Evolutionary conservation across 2,888 invertebrate genomes (phyloP).

Genomic region (Cephalotes varians): DNA sequence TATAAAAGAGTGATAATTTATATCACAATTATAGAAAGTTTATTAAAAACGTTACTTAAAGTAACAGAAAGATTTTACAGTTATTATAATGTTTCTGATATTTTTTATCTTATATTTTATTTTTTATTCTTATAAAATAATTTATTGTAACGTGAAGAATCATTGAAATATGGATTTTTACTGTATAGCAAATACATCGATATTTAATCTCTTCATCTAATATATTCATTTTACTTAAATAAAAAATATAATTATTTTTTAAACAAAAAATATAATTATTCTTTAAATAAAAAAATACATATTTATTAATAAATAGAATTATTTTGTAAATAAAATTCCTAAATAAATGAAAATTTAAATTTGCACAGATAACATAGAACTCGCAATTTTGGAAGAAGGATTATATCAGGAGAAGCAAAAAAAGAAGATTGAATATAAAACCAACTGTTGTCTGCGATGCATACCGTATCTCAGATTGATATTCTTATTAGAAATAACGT

Average conservation of each 20-base stretch:
- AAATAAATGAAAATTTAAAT: slow-evolving; percentile 13
- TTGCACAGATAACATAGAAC: slow-evolving; percentile 6
- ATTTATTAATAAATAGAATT: slow-evolving; percentile 2
- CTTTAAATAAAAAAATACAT: not conserved
- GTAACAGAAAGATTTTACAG: no score
- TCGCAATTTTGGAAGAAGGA: slow-evolving; percentile 48
- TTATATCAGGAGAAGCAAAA: not conserved
- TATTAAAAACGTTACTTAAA: not conserved
- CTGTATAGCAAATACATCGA: not conserved
- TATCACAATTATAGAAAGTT: not conserved
- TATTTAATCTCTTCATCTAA: not conserved
- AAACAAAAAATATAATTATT: not conserved
- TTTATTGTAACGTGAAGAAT: not conserved
- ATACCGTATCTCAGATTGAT: slow-evolving; percentile 65
- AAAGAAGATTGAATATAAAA: not conserved
- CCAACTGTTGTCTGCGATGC: slow-evolving; percentile 5
- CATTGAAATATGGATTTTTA: not conserved
- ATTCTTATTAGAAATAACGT: slow-evolving; percentile 64
- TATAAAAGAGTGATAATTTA: not conserved
- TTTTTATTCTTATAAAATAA: not conserved
- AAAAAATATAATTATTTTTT: no score
- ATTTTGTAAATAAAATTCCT: not conserved
- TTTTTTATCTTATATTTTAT: not conserved
- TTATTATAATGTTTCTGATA: not conserved
- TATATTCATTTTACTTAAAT: no score